These are phyloP conservation scores for Triplophysa siluroides DNA, from an alignment of 2,113 vertebrate species.

Conservation along the genomic window DNA sequence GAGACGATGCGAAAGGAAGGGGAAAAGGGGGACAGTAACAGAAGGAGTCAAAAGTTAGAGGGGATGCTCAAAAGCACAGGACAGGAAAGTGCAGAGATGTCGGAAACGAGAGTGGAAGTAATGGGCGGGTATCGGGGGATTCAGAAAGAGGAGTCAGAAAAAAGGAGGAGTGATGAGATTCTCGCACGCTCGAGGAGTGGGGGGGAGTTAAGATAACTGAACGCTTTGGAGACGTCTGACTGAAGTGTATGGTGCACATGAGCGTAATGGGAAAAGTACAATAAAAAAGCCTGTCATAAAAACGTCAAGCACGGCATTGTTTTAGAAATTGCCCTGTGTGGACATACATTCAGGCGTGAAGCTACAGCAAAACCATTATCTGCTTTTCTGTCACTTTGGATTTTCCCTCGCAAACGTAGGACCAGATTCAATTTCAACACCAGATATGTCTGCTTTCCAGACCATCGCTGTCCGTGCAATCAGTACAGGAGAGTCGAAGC, in stretches of 20 bases:
- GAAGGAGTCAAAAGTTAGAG: slow-evolving; percentile 40
- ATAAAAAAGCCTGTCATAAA: slow-evolving; percentile 73
- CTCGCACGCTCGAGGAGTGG: slow-evolving; percentile 41
- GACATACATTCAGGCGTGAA: slow-evolving; percentile 77
- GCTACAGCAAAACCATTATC: slow-evolving; percentile 81
- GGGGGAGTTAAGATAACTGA: slow-evolving; percentile 56
- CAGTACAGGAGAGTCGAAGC: slow-evolving; percentile 42
- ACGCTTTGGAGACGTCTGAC: slow-evolving; percentile 51
- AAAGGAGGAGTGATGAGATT: slow-evolving; percentile 47
- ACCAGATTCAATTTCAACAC: slow-evolving; percentile 78
- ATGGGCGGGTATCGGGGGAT: slow-evolving; percentile 47
- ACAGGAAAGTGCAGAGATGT: slow-evolving; percentile 41
- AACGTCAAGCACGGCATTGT: slow-evolving; percentile 70
- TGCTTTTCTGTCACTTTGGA: slow-evolving; percentile 77
- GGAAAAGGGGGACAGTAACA: slow-evolving; percentile 29
- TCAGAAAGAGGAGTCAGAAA: slow-evolving; percentile 18
- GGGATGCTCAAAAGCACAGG: slow-evolving; percentile 45
- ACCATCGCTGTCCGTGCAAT: slow-evolving; percentile 54
- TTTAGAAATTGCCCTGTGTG: slow-evolving; percentile 76
- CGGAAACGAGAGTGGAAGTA: slow-evolving; percentile 53
- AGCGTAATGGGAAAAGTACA: slow-evolving; percentile 62
- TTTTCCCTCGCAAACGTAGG: slow-evolving; percentile 74
- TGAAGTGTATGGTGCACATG: slow-evolving; percentile 67
- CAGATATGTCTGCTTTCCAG: slow-evolving; percentile 69
- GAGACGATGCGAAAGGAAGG: slow-evolving; percentile 8